phyloP scores from a whole-genome alignment of 2,888 invertebrate genomes.

The Coelogynopora nodosa region DNA sequence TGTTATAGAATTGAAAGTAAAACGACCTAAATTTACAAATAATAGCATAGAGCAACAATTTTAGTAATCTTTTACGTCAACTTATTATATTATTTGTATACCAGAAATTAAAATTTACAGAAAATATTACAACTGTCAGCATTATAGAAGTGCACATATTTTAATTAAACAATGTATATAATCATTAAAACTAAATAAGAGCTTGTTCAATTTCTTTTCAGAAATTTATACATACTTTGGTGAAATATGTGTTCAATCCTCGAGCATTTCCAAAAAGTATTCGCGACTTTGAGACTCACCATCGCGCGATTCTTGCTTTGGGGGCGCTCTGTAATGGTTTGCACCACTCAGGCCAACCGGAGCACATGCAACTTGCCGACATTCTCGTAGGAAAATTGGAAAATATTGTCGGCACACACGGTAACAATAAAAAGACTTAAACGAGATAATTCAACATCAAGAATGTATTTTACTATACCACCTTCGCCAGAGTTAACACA shows the following conservation, averaged over 20 bases:
- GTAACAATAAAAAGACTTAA: constrained; percentile 49
- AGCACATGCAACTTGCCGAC: constrained; percentile 47
- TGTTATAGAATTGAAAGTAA: no score
- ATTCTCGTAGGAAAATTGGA: constrained; percentile 48
- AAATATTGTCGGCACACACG: constrained; percentile 51
- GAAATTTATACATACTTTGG: constrained; percentile 49
- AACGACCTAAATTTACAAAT: no score
- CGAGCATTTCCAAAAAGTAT: constrained; percentile 45
- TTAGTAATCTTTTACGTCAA: no score
- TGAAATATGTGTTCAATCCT: constrained; percentile 48
- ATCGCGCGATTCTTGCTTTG: constrained; percentile 49
- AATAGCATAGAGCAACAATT: no score
- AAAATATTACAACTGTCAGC: no score
- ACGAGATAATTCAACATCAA: background rate
- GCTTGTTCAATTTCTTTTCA: constrained; percentile 49
- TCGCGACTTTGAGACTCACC: constrained; percentile 48
- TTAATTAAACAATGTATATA: background rate
- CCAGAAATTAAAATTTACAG: no score
- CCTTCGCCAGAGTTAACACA: no score
- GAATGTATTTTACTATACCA: no score
- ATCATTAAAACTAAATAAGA: constrained; percentile 39
- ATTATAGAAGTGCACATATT: no score
- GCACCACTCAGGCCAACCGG: constrained; percentile 47
- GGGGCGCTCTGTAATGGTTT: constrained; percentile 48
- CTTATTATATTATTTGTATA: no score